Percentiles rank a stretch among this genome's conserved stretches.
Conservation (phyloP, 2,113 vertebrate species). For the Mola mola region DNA sequence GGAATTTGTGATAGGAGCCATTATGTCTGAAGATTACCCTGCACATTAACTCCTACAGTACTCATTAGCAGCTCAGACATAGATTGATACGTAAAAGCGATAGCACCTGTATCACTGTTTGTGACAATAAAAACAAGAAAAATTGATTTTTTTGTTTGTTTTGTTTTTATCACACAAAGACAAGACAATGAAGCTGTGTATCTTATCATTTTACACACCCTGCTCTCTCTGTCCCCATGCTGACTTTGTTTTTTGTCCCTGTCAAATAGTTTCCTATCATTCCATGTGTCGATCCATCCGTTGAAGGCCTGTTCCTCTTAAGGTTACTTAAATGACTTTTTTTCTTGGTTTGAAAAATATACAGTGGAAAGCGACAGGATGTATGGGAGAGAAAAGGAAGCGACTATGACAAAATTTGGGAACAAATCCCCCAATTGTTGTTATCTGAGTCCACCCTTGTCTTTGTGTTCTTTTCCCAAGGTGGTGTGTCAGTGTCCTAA, state of each 20-base stretch:
- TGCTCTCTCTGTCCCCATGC: constrained; percentile 2
- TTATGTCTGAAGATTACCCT: no score
- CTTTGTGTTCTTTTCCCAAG: constrained; percentile 19
- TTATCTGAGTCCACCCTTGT: constrained; percentile 13
- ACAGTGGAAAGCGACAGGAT: constrained; percentile 63
- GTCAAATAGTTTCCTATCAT: constrained; percentile 26
- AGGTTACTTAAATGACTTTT: constrained; percentile 39
- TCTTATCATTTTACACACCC: constrained; percentile 8
- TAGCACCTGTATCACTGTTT: no score
- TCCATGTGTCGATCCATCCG: constrained; percentile 23
- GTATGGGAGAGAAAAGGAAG: constrained; percentile 40
- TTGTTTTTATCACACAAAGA: no score
- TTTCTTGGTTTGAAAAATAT: constrained; percentile 40
- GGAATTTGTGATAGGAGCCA: no score
- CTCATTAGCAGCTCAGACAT: no score
- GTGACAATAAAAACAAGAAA: no score
- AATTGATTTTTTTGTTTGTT: no score
- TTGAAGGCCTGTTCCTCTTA: constrained; percentile 13
- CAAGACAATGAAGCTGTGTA: neutral
- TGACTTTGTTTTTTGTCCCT: constrained; percentile 28
- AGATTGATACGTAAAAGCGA: no score
- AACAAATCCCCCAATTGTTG: neutral
- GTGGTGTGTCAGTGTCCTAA: constrained; percentile 7
- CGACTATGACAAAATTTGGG: constrained; percentile 10
- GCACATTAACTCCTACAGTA: no score